Conservation (phyloP, 2,797 vertebrate species). For the Myiotriccus ornatus region DNA sequence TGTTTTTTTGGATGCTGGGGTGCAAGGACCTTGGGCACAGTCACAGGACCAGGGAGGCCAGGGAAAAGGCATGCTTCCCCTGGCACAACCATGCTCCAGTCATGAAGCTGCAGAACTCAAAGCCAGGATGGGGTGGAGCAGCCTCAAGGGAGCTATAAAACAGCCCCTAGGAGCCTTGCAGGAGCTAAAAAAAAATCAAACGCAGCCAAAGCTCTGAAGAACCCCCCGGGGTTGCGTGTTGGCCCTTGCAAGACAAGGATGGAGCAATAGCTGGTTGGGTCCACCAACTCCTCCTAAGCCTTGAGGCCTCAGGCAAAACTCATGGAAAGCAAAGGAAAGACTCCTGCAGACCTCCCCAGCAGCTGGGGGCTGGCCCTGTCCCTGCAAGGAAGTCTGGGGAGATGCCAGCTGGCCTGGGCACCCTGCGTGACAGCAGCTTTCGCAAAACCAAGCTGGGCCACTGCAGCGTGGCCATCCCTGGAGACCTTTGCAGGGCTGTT, state of each 20-base stretch:
- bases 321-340: slow-evolving; percentile 58
- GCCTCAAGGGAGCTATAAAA: background rate
- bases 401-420: slow-evolving; percentile 45
- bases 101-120: background rate
- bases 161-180: background rate
- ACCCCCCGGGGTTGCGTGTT: background rate
- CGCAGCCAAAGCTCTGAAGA: background rate
- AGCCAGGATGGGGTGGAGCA: background rate
- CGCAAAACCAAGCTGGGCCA: background rate
- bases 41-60: background rate
- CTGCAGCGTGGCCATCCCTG: rapidly evolving
- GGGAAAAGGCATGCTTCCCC: background rate
- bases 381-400: slow-evolving; percentile 15
- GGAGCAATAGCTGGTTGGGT: slow-evolving; percentile 33
- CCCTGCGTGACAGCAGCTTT: slow-evolving; percentile 20
- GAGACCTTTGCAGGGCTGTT: background rate
- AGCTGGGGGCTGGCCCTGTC: background rate
- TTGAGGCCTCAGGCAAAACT: slow-evolving; percentile 17
- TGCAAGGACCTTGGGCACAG: background rate
- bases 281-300: slow-evolving; percentile 22
- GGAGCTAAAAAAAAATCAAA: slow-evolving; percentile 22
- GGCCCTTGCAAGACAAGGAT: slow-evolving; percentile 25
- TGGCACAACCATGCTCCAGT: background rate
- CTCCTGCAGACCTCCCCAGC: slow-evolving; percentile 20
- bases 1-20: background rate